Percentiles rank a stretch among this genome's conserved stretches.
phyloP scores from a whole-genome alignment of 2,888 invertebrate species.

The Erannis defoliaria region DNA sequence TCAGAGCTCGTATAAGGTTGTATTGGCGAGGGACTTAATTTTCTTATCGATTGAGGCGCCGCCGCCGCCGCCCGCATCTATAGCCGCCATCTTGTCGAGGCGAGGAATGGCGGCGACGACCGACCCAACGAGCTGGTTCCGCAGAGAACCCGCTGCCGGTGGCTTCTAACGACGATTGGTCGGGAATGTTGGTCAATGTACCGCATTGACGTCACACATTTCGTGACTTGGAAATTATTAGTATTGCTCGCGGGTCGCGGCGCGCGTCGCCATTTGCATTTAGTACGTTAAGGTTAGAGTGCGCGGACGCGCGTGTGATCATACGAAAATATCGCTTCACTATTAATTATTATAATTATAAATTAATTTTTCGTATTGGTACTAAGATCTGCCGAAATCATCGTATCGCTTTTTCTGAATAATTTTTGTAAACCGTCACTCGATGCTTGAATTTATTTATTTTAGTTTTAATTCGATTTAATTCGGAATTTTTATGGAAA shows the following conservation, averaged over 20 bases:
- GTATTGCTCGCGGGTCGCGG: constrained; percentile 61
- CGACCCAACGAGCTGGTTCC: constrained; percentile 78
- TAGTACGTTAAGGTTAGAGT: constrained; percentile 67
- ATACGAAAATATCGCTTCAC: constrained; percentile 72
- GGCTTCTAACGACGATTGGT: constrained; percentile 65
- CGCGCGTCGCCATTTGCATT: constrained; percentile 65
- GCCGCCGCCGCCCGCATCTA: constrained; percentile 55
- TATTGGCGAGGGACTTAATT: constrained; percentile 65
- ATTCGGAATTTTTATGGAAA: constrained; percentile 60
- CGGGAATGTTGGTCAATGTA: constrained; percentile 77
- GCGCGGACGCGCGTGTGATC: constrained; percentile 73
- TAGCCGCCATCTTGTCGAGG: constrained; percentile 63
- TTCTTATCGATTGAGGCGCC: constrained; percentile 55
- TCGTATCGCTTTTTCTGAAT: constrained; percentile 62
- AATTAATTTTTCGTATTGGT: constrained; percentile 67
- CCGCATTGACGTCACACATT: constrained; percentile 73
- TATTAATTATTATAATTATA: constrained; percentile 70
- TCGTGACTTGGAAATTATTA: constrained; percentile 60
- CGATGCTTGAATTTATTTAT: constrained; percentile 77
- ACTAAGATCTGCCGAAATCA: constrained; percentile 74
- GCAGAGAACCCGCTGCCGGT: constrained; percentile 70
- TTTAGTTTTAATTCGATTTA: constrained; percentile 68
- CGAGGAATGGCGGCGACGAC: constrained; percentile 71
- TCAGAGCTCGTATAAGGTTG: constrained; percentile 44
- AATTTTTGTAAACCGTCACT: constrained; percentile 67